These are phyloP conservation scores for Protosalanx chinensis DNA, from an alignment of 2,797 vertebrate genomes.

Conservation along the genomic window DNA sequence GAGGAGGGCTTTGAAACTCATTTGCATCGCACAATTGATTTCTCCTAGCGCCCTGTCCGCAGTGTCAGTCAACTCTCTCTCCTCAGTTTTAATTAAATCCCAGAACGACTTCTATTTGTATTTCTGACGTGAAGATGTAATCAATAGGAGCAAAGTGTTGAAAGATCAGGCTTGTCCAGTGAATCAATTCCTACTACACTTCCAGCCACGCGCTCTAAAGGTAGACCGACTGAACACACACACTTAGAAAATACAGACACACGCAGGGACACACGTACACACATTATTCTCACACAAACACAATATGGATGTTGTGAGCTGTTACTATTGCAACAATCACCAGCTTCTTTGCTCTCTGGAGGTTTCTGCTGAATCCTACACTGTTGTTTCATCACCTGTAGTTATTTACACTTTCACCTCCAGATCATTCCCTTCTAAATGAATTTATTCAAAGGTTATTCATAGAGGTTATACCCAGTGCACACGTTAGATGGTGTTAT, in stretches of 20 bases:
- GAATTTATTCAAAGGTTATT: background rate
- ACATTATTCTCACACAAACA: conserved; percentile 5
- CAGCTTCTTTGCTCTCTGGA: conserved; percentile 24
- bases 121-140: conserved; percentile 65
- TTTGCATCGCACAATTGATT: conserved; percentile 69
- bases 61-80: conserved; percentile 68
- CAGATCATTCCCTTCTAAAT: too few species aligned
- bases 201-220: conserved; percentile 42
- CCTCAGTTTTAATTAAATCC: conserved; percentile 77
- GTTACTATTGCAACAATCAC: conserved; percentile 49
- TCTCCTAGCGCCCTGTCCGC: conserved; percentile 53
- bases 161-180: conserved; percentile 64
- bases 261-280: too few species aligned
- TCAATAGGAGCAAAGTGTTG: conserved; percentile 67
- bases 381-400: background rate
- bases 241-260: too few species aligned
- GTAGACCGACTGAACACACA: conserved; percentile 26
- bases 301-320: conserved; percentile 52
- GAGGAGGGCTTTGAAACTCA: conserved; percentile 50
- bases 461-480: background rate
- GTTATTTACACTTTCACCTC: background rate
- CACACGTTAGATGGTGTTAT: background rate
- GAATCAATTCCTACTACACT: conserved; percentile 68
- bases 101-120: conserved; percentile 63
- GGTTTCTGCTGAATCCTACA: background rate